Evolutionary conservation across 2,113 vertebrate species (phyloP).

Genomic region (Odocoileus virginianus): DNA sequence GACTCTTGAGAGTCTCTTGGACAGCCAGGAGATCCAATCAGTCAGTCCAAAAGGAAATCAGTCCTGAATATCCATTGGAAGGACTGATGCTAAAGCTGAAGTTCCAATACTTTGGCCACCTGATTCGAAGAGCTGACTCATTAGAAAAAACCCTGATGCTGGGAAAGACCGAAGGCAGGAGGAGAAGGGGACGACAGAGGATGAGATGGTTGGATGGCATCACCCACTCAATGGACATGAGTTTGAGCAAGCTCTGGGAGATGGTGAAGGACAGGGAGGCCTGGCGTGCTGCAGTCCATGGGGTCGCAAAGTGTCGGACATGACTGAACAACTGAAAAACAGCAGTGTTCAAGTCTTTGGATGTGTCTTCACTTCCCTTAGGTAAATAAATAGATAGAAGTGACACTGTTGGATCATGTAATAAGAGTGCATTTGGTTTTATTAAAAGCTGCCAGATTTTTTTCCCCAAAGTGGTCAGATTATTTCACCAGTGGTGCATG

Average conservation of each 20-base stretch:
- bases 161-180: background rate
- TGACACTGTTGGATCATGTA: background rate
- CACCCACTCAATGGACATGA: background rate
- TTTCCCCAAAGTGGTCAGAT: background rate
- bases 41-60: background rate
- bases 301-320: fast-evolving
- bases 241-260: background rate
- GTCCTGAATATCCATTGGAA: background rate
- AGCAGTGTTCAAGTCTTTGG: background rate
- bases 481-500: background rate
- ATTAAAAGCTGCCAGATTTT: background rate
- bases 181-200: background rate
- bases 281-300: background rate
- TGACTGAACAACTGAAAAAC: fast-evolving
- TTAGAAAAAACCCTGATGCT: background rate
- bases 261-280: background rate
- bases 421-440: background rate
- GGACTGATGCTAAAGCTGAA: background rate
- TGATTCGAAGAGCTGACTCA: background rate
- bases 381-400: background rate
- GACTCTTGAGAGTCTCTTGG: background rate
- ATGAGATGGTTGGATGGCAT: background rate
- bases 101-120: background rate
- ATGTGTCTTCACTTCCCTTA: background rate
- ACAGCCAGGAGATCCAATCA: background rate